Evolutionary conservation across 53 echinoderm and acorn worm genomes (phyloP).

Genomic region (Temnopleurus reevesii): DNA sequence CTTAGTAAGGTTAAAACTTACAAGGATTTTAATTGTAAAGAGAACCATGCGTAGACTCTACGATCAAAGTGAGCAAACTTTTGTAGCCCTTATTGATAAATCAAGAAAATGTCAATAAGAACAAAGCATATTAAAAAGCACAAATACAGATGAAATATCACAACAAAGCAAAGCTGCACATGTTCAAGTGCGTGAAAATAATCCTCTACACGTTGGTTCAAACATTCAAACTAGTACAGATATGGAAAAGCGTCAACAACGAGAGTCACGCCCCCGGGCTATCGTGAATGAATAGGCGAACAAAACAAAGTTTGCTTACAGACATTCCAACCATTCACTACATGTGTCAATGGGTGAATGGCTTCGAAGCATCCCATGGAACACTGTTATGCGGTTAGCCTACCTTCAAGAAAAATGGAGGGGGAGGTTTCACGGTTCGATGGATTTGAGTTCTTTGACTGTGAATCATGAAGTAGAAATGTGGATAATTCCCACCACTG

Average conservation of each 20-base stretch:
- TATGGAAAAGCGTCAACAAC: not conserved
- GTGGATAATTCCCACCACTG: too few species aligned
- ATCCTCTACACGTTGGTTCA: not conserved
- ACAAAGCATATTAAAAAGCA: not conserved
- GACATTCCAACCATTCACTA: slow-evolving; percentile 9
- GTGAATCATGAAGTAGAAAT: not conserved
- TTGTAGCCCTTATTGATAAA: not conserved
- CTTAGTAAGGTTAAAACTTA: too few species aligned
- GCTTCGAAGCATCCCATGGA: not conserved
- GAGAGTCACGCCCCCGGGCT: not conserved
- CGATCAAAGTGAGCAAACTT: too few species aligned
- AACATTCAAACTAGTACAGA: not conserved
- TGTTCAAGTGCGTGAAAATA: not conserved
- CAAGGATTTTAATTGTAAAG: too few species aligned
- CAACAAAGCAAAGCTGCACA: not conserved
- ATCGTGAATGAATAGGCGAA: not conserved
- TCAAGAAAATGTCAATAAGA: not conserved
- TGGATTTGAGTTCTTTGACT: not conserved
- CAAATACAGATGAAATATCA: not conserved
- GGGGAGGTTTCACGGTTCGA: not conserved
- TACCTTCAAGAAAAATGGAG: not conserved
- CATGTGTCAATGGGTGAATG: not conserved
- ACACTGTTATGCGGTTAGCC: not conserved
- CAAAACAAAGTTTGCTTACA: slow-evolving; percentile 3
- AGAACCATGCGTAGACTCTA: too few species aligned